A percentile compares a stretch with the other conserved stretches of the same genome.
phyloP scores from a whole-genome alignment of 2,797 vertebrate genomes.

The Fringilla coelebs region DNA sequence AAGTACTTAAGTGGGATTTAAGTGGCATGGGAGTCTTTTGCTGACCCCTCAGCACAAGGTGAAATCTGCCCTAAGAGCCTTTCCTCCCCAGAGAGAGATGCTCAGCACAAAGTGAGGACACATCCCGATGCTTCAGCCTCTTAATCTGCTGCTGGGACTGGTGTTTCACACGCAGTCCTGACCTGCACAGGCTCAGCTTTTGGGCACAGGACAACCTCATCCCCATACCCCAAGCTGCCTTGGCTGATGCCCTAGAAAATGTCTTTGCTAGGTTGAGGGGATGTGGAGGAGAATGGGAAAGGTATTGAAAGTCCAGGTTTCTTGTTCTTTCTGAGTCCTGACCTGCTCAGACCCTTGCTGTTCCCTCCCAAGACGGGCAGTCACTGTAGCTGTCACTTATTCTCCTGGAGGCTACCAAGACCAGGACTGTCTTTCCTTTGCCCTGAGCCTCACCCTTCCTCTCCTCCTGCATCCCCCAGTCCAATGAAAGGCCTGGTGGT shows the following conservation, averaged over 20 bases:
- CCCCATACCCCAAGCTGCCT: accelerated
- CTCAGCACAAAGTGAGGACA: not conserved
- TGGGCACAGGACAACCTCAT: not conserved
- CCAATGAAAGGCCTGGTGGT: not conserved
- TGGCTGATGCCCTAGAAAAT: not conserved
- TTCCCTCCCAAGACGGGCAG: accelerated
- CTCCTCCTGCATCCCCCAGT: not conserved
- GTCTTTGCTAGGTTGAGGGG: not conserved
- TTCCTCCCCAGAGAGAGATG: not conserved
- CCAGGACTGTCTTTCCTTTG: not conserved
- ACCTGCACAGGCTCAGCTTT: not conserved
- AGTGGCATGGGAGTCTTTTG: not conserved
- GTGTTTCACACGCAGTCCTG: not conserved
- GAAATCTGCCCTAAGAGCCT: constrained; percentile 39
- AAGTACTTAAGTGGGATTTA: constrained; percentile 47
- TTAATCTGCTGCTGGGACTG: not conserved
- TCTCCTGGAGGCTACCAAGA: not conserved
- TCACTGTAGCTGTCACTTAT: not conserved
- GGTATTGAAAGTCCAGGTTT: not conserved
- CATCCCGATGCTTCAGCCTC: not conserved
- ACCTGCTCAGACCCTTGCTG: not conserved
- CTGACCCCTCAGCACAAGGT: constrained; percentile 24
- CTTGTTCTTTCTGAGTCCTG: not conserved
- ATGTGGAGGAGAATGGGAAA: not conserved
- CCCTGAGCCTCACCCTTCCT: not conserved